Percentiles rank a stretch among this genome's conserved stretches.
phyloP scores from a whole-genome alignment of 1,140 invertebrate species.

The Rhagoletis zephyria region DNA sequence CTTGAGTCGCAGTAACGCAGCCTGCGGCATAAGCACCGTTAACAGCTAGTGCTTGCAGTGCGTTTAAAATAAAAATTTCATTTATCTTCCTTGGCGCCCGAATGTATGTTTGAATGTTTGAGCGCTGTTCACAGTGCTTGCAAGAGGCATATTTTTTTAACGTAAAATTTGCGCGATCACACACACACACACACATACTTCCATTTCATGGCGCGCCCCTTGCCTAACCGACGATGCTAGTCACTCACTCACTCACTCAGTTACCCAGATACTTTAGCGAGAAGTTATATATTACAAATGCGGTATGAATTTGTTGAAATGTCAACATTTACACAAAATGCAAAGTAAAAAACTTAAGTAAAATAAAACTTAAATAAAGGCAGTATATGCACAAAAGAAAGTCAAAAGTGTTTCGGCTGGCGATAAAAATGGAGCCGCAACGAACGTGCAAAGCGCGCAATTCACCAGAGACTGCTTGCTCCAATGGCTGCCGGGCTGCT shows the following conservation, averaged over 20 bases:
- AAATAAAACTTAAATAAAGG: neutral
- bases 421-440: neutral
- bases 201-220: neutral
- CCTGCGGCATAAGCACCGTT: neutral
- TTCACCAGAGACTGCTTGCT: neutral
- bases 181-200: neutral
- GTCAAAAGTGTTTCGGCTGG: neutral
- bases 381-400: neutral
- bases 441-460: neutral
- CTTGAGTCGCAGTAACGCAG: neutral
- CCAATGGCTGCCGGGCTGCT: neutral
- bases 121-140: slow-evolving; percentile 2
- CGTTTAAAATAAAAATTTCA: slow-evolving; percentile 44
- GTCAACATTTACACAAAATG: neutral
- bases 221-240: too few relatives aligned
- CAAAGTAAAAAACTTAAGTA: neutral
- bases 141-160: neutral
- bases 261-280: neutral
- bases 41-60: neutral
- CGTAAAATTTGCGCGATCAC: neutral
- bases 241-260: neutral
- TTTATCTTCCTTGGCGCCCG: neutral
- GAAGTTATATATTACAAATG: neutral
- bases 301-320: slow-evolving; percentile 39
- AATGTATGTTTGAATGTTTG: slow-evolving; percentile 25